Percentiles rank a stretch among this genome's conserved stretches.
phyloP scores from a whole-genome alignment of 2,797 vertebrate genomes.

The Mus spretus region DNA sequence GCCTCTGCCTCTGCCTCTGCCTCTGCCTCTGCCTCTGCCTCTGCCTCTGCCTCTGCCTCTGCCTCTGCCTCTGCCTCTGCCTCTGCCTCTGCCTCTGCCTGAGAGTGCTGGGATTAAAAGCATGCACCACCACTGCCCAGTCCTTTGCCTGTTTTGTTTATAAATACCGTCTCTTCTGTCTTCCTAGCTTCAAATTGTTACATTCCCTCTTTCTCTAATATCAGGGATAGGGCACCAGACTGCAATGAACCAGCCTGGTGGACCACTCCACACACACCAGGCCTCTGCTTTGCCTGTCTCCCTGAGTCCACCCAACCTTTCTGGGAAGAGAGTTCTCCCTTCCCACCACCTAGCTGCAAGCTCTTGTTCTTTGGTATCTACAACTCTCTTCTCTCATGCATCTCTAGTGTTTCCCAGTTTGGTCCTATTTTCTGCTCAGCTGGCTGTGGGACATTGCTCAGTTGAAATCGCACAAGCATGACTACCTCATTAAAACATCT shows the following conservation, averaged over 20 bases:
- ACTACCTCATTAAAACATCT: neutral
- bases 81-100: neutral
- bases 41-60: no score
- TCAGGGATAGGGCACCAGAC: neutral
- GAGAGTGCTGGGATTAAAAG: neutral
- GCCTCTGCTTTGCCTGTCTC: neutral
- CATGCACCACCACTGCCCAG: no score
- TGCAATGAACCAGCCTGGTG: neutral
- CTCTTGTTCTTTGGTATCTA: neutral
- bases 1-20: no score
- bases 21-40: no score
- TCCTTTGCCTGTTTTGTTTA: conserved; percentile 31
- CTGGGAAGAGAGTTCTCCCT: neutral
- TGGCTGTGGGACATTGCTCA: neutral
- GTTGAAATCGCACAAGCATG: neutral
- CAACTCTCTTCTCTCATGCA: neutral
- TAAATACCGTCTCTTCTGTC: neutral
- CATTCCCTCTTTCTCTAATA: neutral
- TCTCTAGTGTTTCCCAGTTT: conserved; percentile 11
- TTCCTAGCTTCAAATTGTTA: conserved; percentile 27
- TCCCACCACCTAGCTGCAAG: neutral
- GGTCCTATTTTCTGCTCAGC: neutral
- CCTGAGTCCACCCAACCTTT: neutral
- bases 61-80: no score
- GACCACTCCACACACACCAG: neutral